A percentile compares a stretch with the other conserved stretches of the same genome.
Conservation (phyloP, 2,113 vertebrate species). For the Lophotis ruficrista region DNA sequence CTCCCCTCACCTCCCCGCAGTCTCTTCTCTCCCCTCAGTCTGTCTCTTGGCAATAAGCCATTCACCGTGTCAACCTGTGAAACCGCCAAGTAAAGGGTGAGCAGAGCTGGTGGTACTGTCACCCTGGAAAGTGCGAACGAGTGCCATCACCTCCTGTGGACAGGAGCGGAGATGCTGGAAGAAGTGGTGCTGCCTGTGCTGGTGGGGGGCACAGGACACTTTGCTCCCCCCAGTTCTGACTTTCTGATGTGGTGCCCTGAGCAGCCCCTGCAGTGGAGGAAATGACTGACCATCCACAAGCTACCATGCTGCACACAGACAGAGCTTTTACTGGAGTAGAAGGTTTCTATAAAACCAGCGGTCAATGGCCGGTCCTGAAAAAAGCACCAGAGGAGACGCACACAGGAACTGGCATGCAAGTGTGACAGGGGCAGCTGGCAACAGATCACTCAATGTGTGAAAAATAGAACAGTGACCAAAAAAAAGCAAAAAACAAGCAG, state of each 20-base stretch:
- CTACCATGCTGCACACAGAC: not conserved
- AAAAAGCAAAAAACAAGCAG: not conserved
- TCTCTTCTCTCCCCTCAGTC: not conserved
- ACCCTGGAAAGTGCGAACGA: not conserved
- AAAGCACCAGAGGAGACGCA: not conserved
- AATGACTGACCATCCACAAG: not conserved
- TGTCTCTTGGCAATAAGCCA: not conserved
- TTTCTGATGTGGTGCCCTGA: not conserved
- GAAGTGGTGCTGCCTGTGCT: not conserved
- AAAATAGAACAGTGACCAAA: not conserved
- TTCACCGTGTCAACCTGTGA: accelerated
- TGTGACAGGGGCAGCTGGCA: not conserved
- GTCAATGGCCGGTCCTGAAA: not conserved
- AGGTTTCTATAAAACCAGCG: not conserved
- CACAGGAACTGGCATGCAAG: not conserved
- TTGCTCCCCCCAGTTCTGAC: not conserved
- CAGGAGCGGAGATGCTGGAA: not conserved
- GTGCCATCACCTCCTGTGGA: not conserved
- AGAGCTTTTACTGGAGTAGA: not conserved
- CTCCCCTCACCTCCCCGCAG: not conserved
- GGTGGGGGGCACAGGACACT: accelerated
- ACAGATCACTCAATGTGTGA: not conserved
- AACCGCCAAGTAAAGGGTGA: not conserved
- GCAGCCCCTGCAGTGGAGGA: not conserved
- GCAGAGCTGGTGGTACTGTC: not conserved